These are phyloP conservation scores for Unio delphinus DNA, from an alignment of 2,888 invertebrate species.

Conservation along the genomic window DNA sequence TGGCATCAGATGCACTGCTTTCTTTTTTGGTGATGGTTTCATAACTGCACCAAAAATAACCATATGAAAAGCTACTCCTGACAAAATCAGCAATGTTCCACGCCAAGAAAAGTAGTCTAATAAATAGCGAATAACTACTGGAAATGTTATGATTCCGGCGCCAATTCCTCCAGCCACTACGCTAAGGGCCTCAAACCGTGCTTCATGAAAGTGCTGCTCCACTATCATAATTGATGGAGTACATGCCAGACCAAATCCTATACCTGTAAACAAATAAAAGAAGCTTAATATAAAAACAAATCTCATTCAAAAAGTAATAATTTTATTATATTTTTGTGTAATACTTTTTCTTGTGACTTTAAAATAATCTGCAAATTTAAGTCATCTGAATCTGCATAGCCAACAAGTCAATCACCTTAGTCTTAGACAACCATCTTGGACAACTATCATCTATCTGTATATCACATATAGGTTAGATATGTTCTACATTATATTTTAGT, in stretches of 20 bases:
- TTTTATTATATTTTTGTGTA: not conserved
- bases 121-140: conserved; percentile 55
- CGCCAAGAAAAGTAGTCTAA: conserved; percentile 58
- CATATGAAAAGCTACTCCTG: conserved; percentile 58
- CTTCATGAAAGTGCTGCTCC: conserved; percentile 58
- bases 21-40: conserved; percentile 47
- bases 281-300: not conserved
- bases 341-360: too few relatives aligned
- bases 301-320: not conserved
- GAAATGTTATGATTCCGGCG: conserved; percentile 63
- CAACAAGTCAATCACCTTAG: too few relatives aligned
- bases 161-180: conserved; percentile 60
- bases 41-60: conserved; percentile 64
- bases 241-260: conserved; percentile 64
- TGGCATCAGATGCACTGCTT: conserved; percentile 52
- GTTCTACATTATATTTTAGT: too few relatives aligned
- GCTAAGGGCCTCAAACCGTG: conserved; percentile 58
- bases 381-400: too few relatives aligned
- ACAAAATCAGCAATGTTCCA: conserved; percentile 58
- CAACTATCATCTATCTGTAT: too few relatives aligned
- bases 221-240: conserved; percentile 65
- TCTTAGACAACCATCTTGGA: too few relatives aligned
- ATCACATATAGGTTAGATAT: too few relatives aligned
- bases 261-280: conserved; percentile 41
- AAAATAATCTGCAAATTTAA: too few relatives aligned